These are phyloP conservation scores for Amphipoea lucens DNA, from an alignment of 2,888 invertebrate genomes.

Conservation along the genomic window DNA sequence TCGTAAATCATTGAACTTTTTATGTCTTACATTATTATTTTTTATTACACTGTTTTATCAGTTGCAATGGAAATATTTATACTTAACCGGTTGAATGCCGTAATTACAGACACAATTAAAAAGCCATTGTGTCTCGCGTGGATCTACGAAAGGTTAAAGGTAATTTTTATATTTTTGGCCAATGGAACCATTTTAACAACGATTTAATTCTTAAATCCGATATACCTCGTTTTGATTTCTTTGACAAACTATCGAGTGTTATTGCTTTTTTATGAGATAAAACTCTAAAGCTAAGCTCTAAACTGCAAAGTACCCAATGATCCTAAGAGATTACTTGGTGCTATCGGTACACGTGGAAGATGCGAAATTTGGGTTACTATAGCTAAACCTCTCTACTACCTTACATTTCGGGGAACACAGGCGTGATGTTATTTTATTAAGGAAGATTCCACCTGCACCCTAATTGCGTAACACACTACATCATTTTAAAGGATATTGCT, in stretches of 20 bases:
- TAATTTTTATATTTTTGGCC: neutral
- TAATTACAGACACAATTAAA: too few relatives aligned
- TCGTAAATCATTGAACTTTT: slow-evolving; percentile 46
- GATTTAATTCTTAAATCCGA: neutral
- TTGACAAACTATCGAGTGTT: slow-evolving; percentile 14
- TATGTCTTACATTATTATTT: slow-evolving; percentile 11
- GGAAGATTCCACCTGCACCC: neutral
- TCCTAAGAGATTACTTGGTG: slow-evolving; percentile 16
- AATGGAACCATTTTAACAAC: neutral
- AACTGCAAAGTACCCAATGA: neutral
- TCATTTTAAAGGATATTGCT: too few relatives aligned
- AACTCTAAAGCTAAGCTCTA: too few relatives aligned
- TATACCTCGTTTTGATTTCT: slow-evolving; percentile 22
- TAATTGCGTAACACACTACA: too few relatives aligned
- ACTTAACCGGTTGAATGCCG: too few relatives aligned
- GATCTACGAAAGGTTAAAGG: too few relatives aligned
- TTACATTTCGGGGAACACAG: neutral
- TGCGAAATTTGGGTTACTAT: neutral
- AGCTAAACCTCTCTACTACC: neutral
- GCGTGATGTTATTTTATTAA: neutral
- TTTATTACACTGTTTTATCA: slow-evolving; percentile 6
- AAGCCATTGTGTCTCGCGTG: too few relatives aligned
- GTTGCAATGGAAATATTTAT: neutral
- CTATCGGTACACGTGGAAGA: neutral
- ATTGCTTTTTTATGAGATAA: too few relatives aligned